Evolutionary conservation across 2,888 invertebrate genomes (phyloP).

Genomic region (Drosophila ezoana): DNA sequence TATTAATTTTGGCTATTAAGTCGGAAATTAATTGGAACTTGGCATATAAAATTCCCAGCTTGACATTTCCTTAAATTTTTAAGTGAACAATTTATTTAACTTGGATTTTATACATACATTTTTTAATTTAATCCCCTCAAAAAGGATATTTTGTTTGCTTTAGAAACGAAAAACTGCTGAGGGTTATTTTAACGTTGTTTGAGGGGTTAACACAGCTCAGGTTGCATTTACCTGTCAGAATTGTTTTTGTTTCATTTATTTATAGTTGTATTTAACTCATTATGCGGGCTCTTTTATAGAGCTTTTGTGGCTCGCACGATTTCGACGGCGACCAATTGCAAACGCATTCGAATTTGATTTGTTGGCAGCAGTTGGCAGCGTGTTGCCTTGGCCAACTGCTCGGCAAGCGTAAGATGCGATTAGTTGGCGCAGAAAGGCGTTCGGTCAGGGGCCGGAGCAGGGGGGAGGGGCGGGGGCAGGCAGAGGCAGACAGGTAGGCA

Average conservation of each 20-base stretch:
- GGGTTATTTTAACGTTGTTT: slow-evolving; percentile 5
- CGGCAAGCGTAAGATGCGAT: slow-evolving; percentile 29
- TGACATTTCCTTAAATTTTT: no score
- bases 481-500: slow-evolving; percentile 28
- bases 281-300: background rate
- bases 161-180: slow-evolving; percentile 5
- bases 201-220: slow-evolving; percentile 11
- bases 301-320: slow-evolving; percentile 22
- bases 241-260: background rate
- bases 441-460: background rate
- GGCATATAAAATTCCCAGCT: no score
- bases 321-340: slow-evolving; percentile 59
- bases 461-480: background rate
- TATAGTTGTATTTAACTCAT: background rate
- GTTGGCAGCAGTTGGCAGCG: slow-evolving; percentile 60
- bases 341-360: slow-evolving; percentile 73
- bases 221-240: slow-evolving; percentile 31
- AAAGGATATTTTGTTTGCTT: background rate
- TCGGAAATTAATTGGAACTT: no score
- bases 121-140: background rate
- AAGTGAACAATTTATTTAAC: background rate
- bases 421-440: slow-evolving; percentile 21
- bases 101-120: background rate
- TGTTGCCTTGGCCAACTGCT: slow-evolving; percentile 29
- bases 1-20: no score